Base-by-base conservation (phyloP, 2,797 vertebrate species). In the Brachyalestes nurse region DNA sequence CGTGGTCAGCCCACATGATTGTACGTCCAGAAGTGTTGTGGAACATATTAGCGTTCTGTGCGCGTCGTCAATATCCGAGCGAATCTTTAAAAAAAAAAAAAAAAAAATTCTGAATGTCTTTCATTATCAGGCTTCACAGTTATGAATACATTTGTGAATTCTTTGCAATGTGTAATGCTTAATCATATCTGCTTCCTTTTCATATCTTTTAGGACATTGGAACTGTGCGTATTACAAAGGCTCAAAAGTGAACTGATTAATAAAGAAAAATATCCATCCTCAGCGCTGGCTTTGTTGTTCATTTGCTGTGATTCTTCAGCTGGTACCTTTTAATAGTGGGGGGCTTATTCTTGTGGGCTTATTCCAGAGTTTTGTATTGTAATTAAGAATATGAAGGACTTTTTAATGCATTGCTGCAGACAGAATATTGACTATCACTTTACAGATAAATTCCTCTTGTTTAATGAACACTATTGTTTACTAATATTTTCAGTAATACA, bases 191-290 rank as follows among this genome's bases (percentile, higher is more conserved):
- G 81, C 78, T 83, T 84, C 60, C 64, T 80, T 79, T 83, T 76
- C 25, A 80, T 69, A 73, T 58, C 60, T 83, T 85, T 82, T 82
- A 80, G 70, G 65, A 73, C 71, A 73, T 83, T 60, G 49, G 53
- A 83, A 82, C 73, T 67, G 25, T 73, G 53, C 76, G n/a, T 61
- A 65, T 86, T 80, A 76, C 3, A 62, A 81, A 80, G 6, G 65
- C 80, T 69, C 65, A 66, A 72, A 83, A 58, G 73, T 77, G 13
- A 67, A 77, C 53, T 80, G n/a, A 81, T 75, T 72, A 82, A 84
- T 64, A 80, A 84, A 84, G 83, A 76, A 84, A 80, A 86, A 78
- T 51, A 74, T 83, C 62, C 80, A 64, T 78, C 65, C 71, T 62
- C 64, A 60, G 8, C n/a, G 8, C n/a, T 58, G 21, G 8, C 42